Percentiles rank a stretch among this genome's conserved stretches.
Evolutionary conservation across 2,888 invertebrate genomes (phyloP).

Genomic region (Macrophya alboannulata): DNA sequence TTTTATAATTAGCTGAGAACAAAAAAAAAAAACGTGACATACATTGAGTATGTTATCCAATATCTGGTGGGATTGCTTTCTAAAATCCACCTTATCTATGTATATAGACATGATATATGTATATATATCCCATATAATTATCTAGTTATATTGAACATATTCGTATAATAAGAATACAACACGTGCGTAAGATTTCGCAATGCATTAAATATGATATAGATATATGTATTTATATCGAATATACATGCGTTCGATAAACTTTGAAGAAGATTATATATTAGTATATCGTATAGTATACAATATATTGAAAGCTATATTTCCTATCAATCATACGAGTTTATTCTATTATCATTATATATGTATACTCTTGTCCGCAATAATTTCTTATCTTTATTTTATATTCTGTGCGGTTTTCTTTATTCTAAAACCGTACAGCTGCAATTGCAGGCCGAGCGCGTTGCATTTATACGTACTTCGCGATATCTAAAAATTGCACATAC

Average conservation of each 20-base stretch:
- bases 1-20: not conserved
- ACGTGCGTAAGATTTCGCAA: not conserved
- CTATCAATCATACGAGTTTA: not conserved
- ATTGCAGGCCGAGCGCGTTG: not conserved
- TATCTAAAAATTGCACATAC: constrained; percentile 10
- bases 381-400: not conserved
- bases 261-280: too few relatives aligned
- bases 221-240: not conserved
- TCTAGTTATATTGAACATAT: not conserved
- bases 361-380: not conserved
- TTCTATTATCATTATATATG: not conserved
- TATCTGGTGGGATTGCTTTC: not conserved
- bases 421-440: not conserved
- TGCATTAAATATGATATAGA: too few relatives aligned
- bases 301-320: not conserved
- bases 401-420: not conserved
- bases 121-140: not conserved
- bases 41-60: not conserved
- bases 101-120: too few relatives aligned
- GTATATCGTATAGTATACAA: not conserved
- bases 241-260: not conserved
- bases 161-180: not conserved
- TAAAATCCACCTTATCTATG: not conserved
- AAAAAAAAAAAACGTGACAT: constrained; percentile 1
- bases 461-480: constrained; percentile 11